A percentile compares a stretch with the other conserved stretches of the same genome.
Conservation (phyloP, 2,113 vertebrate species). For the Paradoxurus hermaphroditus region DNA sequence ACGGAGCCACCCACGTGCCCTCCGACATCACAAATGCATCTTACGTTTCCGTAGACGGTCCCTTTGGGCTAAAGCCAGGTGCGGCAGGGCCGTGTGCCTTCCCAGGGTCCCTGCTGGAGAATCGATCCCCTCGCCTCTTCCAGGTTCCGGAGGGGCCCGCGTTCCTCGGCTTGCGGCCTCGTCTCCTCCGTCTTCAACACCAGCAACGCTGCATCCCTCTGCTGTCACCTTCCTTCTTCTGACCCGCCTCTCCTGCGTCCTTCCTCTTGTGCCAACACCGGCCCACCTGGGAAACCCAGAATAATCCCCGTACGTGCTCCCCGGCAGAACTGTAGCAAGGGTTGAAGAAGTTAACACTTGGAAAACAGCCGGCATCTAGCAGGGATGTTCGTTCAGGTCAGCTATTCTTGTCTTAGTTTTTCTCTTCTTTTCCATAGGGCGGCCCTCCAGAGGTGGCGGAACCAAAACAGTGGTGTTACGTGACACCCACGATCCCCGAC, state of each 20-base stretch:
- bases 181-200: not conserved
- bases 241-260: not conserved
- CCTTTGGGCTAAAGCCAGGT: not conserved
- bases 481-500: not conserved
- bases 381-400: not conserved
- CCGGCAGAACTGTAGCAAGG: not conserved
- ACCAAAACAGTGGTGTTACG: not conserved
- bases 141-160: not conserved
- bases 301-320: not conserved
- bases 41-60: not conserved
- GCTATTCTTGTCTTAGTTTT: not conserved
- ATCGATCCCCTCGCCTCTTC: not conserved
- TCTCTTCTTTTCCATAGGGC: not conserved
- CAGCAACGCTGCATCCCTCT: not conserved
- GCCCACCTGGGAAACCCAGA: no score
- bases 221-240: fast-evolving
- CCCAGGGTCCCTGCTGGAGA: not conserved
- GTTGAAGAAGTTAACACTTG: not conserved
- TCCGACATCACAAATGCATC: no score
- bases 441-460: not conserved
- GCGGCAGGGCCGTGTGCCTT: not conserved
- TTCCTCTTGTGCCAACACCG: no score
- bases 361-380: not conserved
- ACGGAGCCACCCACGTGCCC: not conserved
- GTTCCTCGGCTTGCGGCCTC: not conserved